phyloP scores from a whole-genome alignment of 2,113 vertebrate genomes.

The Peromyscus californicus region DNA sequence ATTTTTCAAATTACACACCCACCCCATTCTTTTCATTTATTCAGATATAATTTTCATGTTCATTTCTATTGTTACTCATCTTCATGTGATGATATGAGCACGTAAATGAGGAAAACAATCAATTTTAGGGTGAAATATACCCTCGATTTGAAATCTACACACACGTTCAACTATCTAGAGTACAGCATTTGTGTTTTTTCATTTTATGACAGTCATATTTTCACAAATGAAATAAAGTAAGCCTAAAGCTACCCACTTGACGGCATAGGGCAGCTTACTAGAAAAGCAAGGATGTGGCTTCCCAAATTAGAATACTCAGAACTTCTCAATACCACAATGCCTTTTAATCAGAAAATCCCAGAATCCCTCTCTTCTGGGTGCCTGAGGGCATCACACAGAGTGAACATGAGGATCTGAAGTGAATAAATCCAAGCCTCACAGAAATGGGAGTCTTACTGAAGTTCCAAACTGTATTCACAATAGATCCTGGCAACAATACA shows the following conservation, averaged over 20 bases:
- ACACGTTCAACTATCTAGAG: not conserved
- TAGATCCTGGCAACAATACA: not conserved
- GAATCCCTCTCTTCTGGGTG: not conserved
- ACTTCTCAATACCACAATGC: not conserved
- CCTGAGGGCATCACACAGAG: not conserved
- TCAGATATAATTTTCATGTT: not conserved
- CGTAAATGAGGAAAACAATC: not conserved
- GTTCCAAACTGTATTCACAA: not conserved
- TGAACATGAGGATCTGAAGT: not conserved
- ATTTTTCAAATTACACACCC: not conserved
- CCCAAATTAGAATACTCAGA: constrained; percentile 15
- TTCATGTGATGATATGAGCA: not conserved
- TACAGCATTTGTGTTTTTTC: not conserved
- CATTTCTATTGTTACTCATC: not conserved
- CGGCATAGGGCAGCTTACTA: not conserved
- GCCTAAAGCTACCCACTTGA: not conserved
- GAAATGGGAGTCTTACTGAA: constrained; percentile 15
- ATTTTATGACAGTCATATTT: not conserved
- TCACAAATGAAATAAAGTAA: constrained; percentile 40
- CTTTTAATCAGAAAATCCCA: constrained; percentile 42
- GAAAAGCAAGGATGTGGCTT: constrained; percentile 24
- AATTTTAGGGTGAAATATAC: not conserved
- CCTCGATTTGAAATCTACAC: not conserved
- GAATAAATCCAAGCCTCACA: not conserved
- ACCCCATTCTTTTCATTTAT: not conserved